Evolutionary conservation across 2,797 vertebrate species (phyloP).

Genomic region (Chrosomus eos): DNA sequence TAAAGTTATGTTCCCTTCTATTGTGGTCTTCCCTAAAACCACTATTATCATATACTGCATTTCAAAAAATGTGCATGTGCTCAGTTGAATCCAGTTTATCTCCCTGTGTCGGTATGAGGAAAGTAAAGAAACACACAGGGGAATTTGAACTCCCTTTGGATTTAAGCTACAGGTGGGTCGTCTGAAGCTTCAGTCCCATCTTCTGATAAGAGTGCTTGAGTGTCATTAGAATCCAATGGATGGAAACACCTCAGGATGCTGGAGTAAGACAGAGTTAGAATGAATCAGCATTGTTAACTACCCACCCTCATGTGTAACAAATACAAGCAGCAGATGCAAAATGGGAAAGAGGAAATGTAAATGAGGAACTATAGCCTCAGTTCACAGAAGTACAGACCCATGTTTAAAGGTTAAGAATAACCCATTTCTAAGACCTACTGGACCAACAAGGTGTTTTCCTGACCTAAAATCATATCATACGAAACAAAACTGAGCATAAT

Average conservation of each 20-base stretch:
- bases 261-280: conserved; percentile 16
- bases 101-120: not conserved
- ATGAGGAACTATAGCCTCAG: not conserved
- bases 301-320: not conserved
- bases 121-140: not conserved
- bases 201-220: conserved; percentile 53
- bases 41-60: not conserved
- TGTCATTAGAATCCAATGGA: conserved; percentile 40
- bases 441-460: not conserved
- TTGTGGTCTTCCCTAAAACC: not conserved
- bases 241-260: conserved; percentile 42
- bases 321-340: not conserved
- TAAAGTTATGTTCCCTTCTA: not conserved
- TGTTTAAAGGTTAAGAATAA: not conserved
- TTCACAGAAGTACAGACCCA: not conserved
- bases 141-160: not conserved
- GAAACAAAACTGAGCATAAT: not conserved
- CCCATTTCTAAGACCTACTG: not conserved
- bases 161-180: conserved; percentile 39
- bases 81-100: not conserved
- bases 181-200: conserved; percentile 62
- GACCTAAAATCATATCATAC: not conserved
- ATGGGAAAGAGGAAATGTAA: conserved; percentile 13
- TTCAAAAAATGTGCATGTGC: not conserved
- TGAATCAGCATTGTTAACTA: conserved; percentile 41